Evolutionary conservation across 2,888 invertebrate species (phyloP).

Genomic region (Cataglyphis cursor): DNA sequence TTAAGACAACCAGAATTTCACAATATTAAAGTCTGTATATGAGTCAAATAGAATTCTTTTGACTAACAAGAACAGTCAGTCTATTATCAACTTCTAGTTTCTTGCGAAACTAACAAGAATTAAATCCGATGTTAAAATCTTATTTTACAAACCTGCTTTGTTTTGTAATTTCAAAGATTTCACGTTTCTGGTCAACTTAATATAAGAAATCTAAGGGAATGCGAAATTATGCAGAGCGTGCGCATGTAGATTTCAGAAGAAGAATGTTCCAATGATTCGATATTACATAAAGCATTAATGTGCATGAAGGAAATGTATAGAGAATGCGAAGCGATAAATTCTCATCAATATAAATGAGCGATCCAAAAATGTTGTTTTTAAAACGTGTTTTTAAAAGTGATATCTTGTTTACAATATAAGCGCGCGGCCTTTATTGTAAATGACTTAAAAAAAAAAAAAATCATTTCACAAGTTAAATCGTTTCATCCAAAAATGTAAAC

Average conservation of each 20-base stretch:
- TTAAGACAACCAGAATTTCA: constrained; percentile 46
- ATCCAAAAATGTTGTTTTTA: constrained; percentile 20
- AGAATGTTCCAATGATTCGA: constrained; percentile 8
- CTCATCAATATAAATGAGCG: constrained; percentile 13
- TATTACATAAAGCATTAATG: constrained; percentile 14
- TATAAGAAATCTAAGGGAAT: constrained; percentile 10
- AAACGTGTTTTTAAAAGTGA: neutral
- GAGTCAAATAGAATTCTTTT: constrained; percentile 1
- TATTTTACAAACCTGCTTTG: neutral
- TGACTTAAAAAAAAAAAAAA: neutral
- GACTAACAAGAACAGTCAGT: neutral
- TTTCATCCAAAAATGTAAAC: neutral
- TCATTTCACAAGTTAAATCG: neutral
- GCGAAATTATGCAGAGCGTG: constrained; percentile 28
- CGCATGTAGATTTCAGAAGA: neutral
- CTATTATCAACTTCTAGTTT: neutral
- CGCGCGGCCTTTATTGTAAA: neutral
- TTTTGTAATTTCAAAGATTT: neutral
- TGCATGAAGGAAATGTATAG: constrained; percentile 43
- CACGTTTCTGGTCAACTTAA: constrained; percentile 50
- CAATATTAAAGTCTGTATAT: neutral
- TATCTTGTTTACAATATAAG: neutral
- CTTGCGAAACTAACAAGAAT: neutral
- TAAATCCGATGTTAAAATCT: neutral
- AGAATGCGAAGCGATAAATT: constrained; percentile 40